Conservation (phyloP, 2,797 vertebrate genomes). For the Gambusia yucatana region DNA sequence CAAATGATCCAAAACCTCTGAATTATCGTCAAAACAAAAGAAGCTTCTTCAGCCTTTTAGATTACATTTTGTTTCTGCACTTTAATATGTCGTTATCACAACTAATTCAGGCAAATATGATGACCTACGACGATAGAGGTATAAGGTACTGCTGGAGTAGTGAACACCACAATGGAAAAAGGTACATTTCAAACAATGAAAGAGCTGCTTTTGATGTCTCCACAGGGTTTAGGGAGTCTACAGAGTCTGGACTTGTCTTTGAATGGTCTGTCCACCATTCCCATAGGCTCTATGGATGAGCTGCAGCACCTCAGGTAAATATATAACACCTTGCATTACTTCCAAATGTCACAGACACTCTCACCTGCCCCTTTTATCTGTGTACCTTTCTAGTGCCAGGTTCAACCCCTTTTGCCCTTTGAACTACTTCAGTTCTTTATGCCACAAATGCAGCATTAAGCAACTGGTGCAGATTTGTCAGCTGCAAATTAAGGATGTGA, state of each 20-base stretch:
- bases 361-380: no score
- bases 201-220: conserved; percentile 28
- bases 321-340: conserved; percentile 1
- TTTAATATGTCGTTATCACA: conserved; percentile 29
- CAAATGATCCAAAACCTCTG: background rate
- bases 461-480: background rate
- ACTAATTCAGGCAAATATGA: conserved; percentile 27
- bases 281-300: conserved; percentile 90
- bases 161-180: background rate
- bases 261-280: conserved; percentile 91
- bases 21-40: background rate
- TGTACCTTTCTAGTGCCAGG: background rate
- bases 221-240: conserved; percentile 85
- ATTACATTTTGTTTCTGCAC: background rate
- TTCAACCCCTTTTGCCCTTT: background rate
- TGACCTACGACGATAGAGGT: conserved; percentile 29
- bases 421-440: background rate
- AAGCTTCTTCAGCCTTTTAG: background rate
- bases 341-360: background rate
- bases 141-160: conserved; percentile 1
- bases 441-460: background rate
- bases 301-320: conserved; percentile 85
- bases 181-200: background rate
- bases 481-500: background rate
- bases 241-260: conserved; percentile 93